phyloP scores from a whole-genome alignment of 2,113 vertebrate genomes.

The Lepisosteus oculatus region DNA sequence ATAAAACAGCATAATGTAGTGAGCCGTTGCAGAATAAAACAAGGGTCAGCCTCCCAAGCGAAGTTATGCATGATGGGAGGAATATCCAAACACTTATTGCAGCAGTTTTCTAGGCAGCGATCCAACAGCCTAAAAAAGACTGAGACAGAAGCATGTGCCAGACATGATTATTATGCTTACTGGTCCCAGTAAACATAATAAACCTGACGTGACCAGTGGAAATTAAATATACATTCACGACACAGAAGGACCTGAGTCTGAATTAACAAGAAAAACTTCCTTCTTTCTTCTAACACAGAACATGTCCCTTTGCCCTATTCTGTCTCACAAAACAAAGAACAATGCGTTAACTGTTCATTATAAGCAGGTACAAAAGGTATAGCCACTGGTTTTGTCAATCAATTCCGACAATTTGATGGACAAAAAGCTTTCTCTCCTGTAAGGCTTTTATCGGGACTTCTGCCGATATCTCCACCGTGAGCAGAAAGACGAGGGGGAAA shows the following conservation, averaged over 20 bases:
- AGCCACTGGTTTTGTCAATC: constrained; percentile 40
- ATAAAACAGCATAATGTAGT: constrained; percentile 45
- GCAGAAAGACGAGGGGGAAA: constrained; percentile 33
- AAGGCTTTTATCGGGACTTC: constrained; percentile 15
- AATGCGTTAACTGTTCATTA: constrained; percentile 31
- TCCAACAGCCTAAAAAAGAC: constrained; percentile 72
- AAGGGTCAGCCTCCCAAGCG: constrained; percentile 36
- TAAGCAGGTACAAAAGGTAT: constrained; percentile 1
- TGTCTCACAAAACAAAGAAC: constrained; percentile 22
- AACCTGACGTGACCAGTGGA: constrained; percentile 58
- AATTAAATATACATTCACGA: constrained; percentile 51
- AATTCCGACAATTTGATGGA: constrained; percentile 25
- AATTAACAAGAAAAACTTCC: constrained; percentile 1
- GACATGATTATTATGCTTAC: constrained; percentile 72
- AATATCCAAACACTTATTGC: constrained; percentile 56
- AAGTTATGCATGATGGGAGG: constrained; percentile 39
- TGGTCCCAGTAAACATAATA: constrained; percentile 58
- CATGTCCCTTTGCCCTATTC: background rate
- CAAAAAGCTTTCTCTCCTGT: too few relatives aligned
- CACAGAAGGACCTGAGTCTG: constrained; percentile 31
- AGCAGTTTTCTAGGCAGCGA: constrained; percentile 71
- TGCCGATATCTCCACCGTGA: constrained; percentile 20
- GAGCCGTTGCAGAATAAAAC: constrained; percentile 30
- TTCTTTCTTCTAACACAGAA: constrained; percentile 13
- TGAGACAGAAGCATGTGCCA: constrained; percentile 77